These are phyloP conservation scores for Trichogramma evanescens DNA, from an alignment of 2,888 invertebrate species.

Conservation along the genomic window DNA sequence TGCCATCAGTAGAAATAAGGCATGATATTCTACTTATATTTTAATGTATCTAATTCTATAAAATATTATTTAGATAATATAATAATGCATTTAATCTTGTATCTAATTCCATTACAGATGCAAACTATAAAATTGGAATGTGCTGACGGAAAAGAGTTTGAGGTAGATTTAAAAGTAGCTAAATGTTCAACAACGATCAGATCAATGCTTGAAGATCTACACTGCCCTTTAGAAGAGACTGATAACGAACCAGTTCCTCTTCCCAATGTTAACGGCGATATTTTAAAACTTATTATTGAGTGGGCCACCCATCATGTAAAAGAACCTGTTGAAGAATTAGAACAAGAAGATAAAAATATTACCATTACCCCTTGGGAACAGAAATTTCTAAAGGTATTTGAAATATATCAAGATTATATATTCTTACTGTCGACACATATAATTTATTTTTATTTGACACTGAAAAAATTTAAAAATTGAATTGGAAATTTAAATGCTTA, in stretches of 20 bases:
- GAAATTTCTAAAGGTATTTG: slow-evolving; percentile 80
- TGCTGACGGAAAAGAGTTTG: slow-evolving; percentile 91
- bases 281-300: slow-evolving; percentile 87
- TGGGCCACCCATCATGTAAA: slow-evolving; percentile 93
- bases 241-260: slow-evolving; percentile 93
- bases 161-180: slow-evolving; percentile 93
- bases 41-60: no score
- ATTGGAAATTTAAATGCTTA: no score
- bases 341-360: slow-evolving; percentile 93
- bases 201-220: slow-evolving; percentile 93
- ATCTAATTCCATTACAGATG: slow-evolving; percentile 57
- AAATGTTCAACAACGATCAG: slow-evolving; percentile 97
- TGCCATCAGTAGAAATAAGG: no score
- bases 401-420: no score
- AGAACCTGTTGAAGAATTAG: slow-evolving; percentile 91
- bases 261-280: slow-evolving; percentile 95
- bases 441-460: no score
- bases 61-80: no score
- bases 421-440: no score
- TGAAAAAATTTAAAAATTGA: no score
- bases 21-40: no score
- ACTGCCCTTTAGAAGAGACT: slow-evolving; percentile 70
- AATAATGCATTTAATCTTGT: not conserved
- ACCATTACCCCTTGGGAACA: slow-evolving; percentile 99
- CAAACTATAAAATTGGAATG: slow-evolving; percentile 91